phyloP scores from a whole-genome alignment of 2,797 vertebrate species.

The Muscicapa comitata region DNA sequence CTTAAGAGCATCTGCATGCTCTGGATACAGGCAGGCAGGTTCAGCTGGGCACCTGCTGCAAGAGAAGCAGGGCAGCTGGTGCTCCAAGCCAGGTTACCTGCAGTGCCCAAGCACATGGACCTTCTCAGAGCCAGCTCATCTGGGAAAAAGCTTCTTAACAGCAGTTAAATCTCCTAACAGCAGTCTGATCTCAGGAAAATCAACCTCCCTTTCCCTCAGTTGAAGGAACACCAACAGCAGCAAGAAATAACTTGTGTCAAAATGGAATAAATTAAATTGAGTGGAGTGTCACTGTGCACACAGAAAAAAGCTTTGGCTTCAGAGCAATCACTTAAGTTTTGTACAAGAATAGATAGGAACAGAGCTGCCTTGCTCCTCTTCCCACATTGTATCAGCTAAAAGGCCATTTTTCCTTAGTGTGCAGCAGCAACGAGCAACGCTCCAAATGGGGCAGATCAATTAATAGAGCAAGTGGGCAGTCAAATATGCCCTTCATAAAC shows the following conservation, averaged over 20 bases:
- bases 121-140: not conserved
- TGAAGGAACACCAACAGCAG: not conserved
- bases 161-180: not conserved
- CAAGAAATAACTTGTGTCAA: not conserved
- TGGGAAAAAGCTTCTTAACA: not conserved
- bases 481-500: constrained; percentile 53
- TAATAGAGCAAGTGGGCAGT: constrained; percentile 9
- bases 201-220: not conserved
- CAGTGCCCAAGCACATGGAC: not conserved
- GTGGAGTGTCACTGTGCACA: not conserved
- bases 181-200: not conserved
- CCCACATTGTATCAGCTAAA: not conserved
- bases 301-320: not conserved
- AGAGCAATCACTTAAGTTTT: not conserved
- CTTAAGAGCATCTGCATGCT: not conserved
- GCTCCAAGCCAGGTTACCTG: not conserved
- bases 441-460: constrained; percentile 21
- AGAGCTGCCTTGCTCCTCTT: not conserved
- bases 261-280: not conserved
- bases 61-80: not conserved
- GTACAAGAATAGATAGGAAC: not conserved
- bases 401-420: not conserved
- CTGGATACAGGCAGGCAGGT: not conserved
- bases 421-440: rapidly evolving
- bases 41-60: not conserved